Evolutionary conservation across 2,888 invertebrate species (phyloP), one percentile per base, ranked within the genome.

Genomic region (Agrochola lychnidis): DNA sequence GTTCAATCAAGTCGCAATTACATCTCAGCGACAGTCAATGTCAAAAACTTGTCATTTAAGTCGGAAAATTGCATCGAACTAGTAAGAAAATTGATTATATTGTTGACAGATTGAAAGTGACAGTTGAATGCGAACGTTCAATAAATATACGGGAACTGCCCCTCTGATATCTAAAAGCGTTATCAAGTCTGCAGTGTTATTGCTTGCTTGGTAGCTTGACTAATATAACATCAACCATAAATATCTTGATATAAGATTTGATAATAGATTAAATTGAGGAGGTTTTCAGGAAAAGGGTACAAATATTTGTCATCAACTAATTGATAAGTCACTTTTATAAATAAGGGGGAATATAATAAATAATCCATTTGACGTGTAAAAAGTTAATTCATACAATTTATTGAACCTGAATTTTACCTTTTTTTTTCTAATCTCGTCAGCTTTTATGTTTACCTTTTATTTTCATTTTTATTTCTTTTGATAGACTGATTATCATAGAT

Each of bases 401-500:
- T 48, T n/a, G 0, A 62, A 22, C 5, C 9, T 40, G 19, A 42
- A 30, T 48, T 68, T 53, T 25, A 16, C 4, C 19, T 76, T 51
- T 74, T 64, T 19, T 63, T n/a, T 30, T 16, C 14, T 36, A 40
- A 69, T 57, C 48, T 70, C 14, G 25, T 66, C 62, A 22, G n/a
- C 5, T 71, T 64, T 68, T 57, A 30, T 53, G 53, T 61, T 69
- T 56, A 63, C 36, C 62, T 51, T 82, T 57, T 76, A 42, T 75
- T 72, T 73, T 70, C 14, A 63, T 72, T 78, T 78, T 75, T 70
- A 73, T 42, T 67, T 73, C 6, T 66, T 79, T 78, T 63, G 25
- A 78, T 88, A 87, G 89, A 89, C 89, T 90, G 87, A 90, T 86
- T 78, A 78, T 59, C 45, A 70, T 84, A 83, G 85, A 85, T 86